A percentile compares a stretch with the other conserved stretches of the same genome.
Conservation (phyloP, 2,113 vertebrate species). For the Danionella cerebrum region DNA sequence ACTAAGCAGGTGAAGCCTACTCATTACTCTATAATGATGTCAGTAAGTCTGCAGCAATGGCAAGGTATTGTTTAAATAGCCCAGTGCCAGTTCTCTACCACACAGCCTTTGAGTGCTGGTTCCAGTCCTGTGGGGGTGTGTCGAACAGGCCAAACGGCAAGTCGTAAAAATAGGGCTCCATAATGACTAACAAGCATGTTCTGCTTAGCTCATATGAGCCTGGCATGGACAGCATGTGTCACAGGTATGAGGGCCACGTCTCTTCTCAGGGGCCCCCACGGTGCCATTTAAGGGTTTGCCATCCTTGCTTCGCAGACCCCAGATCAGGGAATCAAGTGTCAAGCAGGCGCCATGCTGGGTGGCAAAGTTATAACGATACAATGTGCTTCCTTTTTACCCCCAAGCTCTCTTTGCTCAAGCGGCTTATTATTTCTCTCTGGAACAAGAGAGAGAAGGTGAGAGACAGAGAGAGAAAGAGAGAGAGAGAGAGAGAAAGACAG, state of each 20-base stretch:
- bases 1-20: background rate
- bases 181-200: conserved; percentile 35
- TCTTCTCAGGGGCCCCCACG: conserved; percentile 2
- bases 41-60: background rate
- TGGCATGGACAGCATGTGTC: conserved; percentile 30
- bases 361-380: conserved; percentile 37
- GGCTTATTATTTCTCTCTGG: conserved; percentile 42
- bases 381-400: conserved; percentile 26
- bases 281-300: conserved; percentile 33
- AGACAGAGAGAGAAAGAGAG: conserved; percentile 23
- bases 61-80: conserved; percentile 4
- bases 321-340: conserved; percentile 40
- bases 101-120: background rate
- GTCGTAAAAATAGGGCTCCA: conserved; percentile 21
- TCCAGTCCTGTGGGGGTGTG: background rate
- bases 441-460: conserved; percentile 22
- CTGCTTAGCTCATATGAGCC: conserved; percentile 6
- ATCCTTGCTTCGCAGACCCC: conserved; percentile 12
- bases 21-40: conserved; percentile 2
- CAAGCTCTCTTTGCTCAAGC: conserved; percentile 22
- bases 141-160: background rate
- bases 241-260: conserved; percentile 1
- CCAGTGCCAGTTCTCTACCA: background rate
- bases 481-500: conserved; percentile 11
- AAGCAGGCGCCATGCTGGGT: conserved; percentile 25